Evolutionary conservation across 2,113 vertebrate species (phyloP).

Genomic region (Dolichotis patagonum): DNA sequence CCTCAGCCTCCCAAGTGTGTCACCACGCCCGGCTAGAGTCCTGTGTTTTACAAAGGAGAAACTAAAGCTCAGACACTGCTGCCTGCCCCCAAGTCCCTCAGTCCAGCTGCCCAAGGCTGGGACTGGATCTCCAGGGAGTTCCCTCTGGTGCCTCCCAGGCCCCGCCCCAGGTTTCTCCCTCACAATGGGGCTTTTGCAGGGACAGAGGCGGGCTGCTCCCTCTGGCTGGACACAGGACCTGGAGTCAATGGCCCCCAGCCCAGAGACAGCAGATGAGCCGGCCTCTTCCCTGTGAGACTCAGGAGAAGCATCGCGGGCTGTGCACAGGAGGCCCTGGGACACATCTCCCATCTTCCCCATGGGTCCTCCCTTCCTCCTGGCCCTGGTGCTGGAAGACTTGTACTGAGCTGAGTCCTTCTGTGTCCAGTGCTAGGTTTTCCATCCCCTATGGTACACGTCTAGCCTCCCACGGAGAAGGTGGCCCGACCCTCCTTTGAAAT

Average conservation of each 20-base stretch:
- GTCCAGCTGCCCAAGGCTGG: neutral
- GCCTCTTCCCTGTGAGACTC: fast-evolving
- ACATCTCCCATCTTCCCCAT: too few species aligned
- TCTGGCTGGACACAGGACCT: neutral
- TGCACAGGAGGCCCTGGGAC: neutral
- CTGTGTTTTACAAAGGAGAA: neutral
- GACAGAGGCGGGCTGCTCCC: neutral
- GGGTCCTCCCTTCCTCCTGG: too few species aligned
- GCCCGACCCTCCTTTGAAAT: fast-evolving
- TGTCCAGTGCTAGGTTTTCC: neutral
- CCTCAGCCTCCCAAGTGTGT: too few species aligned
- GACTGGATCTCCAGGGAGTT: neutral
- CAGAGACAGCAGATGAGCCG: neutral
- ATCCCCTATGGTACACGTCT: fast-evolving
- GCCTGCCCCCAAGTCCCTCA: fast-evolving
- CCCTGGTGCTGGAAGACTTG: fast-evolving
- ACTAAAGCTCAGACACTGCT: neutral
- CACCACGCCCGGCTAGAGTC: too few species aligned
- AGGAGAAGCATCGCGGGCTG: neutral
- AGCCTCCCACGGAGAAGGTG: fast-evolving
- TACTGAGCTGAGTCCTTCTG: fast-evolving
- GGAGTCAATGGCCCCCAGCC: neutral
- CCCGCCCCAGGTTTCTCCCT: neutral
- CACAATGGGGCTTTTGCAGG: neutral
- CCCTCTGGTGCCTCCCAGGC: fast-evolving